Evolutionary conservation across 2,797 vertebrate species (phyloP), one percentile per base, ranked within the genome.

Genomic region (Phrynocephalus forsythii): DNA sequence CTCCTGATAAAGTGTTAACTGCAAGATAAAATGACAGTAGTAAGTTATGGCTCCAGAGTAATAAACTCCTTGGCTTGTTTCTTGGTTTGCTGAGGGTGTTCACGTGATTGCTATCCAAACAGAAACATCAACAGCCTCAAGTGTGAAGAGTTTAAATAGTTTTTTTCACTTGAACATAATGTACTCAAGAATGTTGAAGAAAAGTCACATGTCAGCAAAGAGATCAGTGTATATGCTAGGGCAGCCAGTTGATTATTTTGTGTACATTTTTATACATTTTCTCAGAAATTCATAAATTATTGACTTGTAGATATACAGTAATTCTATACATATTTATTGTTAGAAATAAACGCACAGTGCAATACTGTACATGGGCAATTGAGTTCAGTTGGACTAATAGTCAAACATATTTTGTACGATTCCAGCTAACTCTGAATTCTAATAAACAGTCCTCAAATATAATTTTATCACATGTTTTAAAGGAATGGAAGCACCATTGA

Each of bases 31-130:
- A 77, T 50, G 5, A 6, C 66, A 50, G n/a, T 63, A 63, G 5
- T 63, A 63, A 16, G 5, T 63, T 87, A 4, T 15, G 79, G 79
- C 13, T 69, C 44, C 18, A 56, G 69, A 79, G 66, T 33, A 79
- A 0, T 16, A 86, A 5, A 91, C 86, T 2, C 56, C 75, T 86
- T 87, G 77, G 1, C 83, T 73, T 48, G 86, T 85, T 56, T 87
- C 22, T 85, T 93, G 9, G 11, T 60, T 93, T 88, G 30, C 71
- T 79, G 1, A 1, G 3, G 28, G 7, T 78, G 20, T 91, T 91
- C 56, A 89, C 24, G 8, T 81, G 44, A 76, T 75, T 84, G 22
- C 75, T 84, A 86, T 91, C 56, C 71, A 33, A 77, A 83, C 56
- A 86, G 33, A 77, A 89, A 78, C 68, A 48, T 79, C 66, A 89